These are phyloP conservation scores for Tromatobia lineatoria DNA, from an alignment of 2,888 invertebrate species.

Conservation along the genomic window DNA sequence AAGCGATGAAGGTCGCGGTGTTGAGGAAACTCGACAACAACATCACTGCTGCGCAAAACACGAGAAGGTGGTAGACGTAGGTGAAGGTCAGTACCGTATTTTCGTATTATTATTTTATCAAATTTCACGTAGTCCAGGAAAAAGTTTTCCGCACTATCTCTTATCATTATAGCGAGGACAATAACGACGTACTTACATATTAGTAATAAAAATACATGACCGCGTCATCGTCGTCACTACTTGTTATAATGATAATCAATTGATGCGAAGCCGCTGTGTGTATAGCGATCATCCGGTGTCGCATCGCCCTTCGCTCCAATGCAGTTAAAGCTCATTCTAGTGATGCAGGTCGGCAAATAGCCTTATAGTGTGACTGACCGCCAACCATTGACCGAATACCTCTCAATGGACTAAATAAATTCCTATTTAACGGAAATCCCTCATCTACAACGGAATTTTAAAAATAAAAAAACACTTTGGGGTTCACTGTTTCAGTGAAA, in stretches of 20 bases:
- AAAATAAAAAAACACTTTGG: too few species aligned
- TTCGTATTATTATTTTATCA: constrained; percentile 2
- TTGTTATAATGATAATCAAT: constrained; percentile 33
- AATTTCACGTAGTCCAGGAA: not conserved
- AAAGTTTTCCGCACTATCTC: not conserved
- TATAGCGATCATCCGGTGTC: constrained; percentile 47
- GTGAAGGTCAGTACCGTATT: constrained; percentile 79
- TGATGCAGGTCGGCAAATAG: constrained; percentile 4
- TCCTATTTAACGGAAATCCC: too few species aligned
- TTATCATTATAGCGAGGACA: not conserved
- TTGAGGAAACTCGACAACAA: constrained; percentile 69
- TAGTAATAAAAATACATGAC: not conserved
- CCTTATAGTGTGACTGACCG: not conserved
- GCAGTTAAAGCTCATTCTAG: not conserved
- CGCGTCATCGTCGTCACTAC: not conserved
- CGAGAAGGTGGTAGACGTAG: constrained; percentile 81
- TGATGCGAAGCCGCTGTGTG: constrained; percentile 16
- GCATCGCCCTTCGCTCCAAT: constrained; percentile 50
- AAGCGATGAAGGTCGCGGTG: constrained; percentile 55
- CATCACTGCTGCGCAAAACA: constrained; percentile 82
- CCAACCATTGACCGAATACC: too few species aligned
- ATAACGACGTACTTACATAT: not conserved
- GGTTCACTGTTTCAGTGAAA: too few species aligned
- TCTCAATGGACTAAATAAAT: too few species aligned
- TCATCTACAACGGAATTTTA: too few species aligned